A percentile compares a stretch with the other conserved stretches of the same genome.
Conservation (phyloP, 2,113 vertebrate species). For the Callopanchax toddi region DNA sequence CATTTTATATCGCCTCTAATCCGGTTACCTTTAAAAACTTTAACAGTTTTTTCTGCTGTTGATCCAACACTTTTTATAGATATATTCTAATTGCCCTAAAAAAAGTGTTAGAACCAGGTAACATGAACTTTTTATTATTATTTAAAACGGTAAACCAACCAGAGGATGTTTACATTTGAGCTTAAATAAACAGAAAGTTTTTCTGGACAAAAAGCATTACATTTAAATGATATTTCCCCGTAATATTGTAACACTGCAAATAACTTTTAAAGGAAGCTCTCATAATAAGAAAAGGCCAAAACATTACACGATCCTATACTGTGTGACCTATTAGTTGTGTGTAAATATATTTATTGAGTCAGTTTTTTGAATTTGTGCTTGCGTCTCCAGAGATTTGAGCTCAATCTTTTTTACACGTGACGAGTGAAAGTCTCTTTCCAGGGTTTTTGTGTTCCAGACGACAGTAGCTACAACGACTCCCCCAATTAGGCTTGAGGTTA, state of each 20-base stretch:
- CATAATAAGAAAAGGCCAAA: background rate
- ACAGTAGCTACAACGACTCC: conserved; percentile 90
- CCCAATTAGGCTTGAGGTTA: conserved; percentile 92
- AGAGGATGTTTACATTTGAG: background rate
- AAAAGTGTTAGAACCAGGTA: background rate
- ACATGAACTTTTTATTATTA: background rate
- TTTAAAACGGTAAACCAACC: background rate
- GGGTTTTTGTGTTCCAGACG: conserved; percentile 79
- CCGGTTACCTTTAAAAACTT: conserved; percentile 81
- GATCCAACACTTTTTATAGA: conserved; percentile 88
- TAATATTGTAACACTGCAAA: background rate
- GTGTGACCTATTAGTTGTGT: background rate
- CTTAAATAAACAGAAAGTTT: background rate
- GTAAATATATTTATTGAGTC: conserved; percentile 46
- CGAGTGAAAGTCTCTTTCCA: conserved; percentile 55
- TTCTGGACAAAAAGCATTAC: too few species aligned
- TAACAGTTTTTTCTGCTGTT: conserved; percentile 68
- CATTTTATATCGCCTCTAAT: conserved; percentile 98
- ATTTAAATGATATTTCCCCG: conserved; percentile 3
- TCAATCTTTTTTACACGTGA: conserved; percentile 46
- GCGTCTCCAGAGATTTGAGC: conserved; percentile 40
- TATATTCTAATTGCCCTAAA: conserved; percentile 93
- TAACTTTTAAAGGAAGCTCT: conserved; percentile 15
- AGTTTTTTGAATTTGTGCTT: conserved; percentile 47
- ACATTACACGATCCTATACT: conserved; percentile 4